Evolutionary conservation across 37 sponge, comb jelly and placozoan species (phyloP), one percentile per base, ranked within the genome.

Genomic region (Mnemiopsis leidyi): DNA sequence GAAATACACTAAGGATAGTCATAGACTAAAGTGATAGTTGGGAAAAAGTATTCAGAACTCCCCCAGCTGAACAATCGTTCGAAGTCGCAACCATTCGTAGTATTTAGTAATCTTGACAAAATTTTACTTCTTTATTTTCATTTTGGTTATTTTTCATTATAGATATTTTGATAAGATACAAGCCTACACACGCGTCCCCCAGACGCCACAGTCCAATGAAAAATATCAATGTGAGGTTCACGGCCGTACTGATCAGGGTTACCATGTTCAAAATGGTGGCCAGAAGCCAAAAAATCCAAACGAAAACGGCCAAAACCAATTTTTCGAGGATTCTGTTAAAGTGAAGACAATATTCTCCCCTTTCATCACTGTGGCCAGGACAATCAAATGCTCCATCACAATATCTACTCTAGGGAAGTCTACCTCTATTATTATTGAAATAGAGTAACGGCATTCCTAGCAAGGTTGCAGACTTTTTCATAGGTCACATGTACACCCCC

Each of bases 141-240:
- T 48, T 18, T 48, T 48, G 61, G 13, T 48, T 18, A 13, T 48
- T n/a, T n/a, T n/a, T 48, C 9, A 48, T 13, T 48, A 48, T 48
- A 18, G 61, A 48, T 48, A 48, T 48, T 48, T 13, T 13, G 61
- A 48, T 13, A 48, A 71, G 75, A 28, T 71, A 71, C 30, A 71
- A n/a, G 5, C 75, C 75, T 28, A 71, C 75, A 71, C 75, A 71
- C 75, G 20, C 3, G 20, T 71, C 75, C 75, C 75, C 75, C 20
- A n/a, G n/a, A n/a, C n/a, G n/a, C n/a, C n/a, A n/a, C n/a, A 71
- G 3, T 71, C 30, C 75, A 29, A 71, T 71, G 30, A 71, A 28
- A 25, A 71, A 3, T 5, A 71, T 25, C 30, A 71, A 23, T 23
- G 30, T 18, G n/a, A 71, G 30, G 30, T 29, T 28, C 7, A 2